Base-by-base conservation (phyloP, 1,140 invertebrate species). In the Drosophila pectinifera region DNA sequence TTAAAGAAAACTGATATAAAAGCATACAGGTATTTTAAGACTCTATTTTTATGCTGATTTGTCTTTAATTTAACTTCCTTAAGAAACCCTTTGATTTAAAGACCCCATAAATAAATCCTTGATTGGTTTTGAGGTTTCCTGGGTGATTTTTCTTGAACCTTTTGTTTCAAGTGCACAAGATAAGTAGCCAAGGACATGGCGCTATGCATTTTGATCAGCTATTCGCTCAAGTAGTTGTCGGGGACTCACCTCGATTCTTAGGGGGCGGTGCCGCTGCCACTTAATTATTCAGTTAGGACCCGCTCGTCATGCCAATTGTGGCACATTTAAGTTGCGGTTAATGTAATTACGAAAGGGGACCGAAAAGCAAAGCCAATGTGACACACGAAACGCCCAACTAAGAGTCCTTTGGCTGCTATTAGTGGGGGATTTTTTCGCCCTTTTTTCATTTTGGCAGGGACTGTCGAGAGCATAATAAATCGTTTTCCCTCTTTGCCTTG, bases 221-320 rank as follows among this genome's bases (percentile, higher is more conserved):
- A 84, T 84, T 77, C 62, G 65, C 51, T 63, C 48, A 58, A 83
- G 64, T 73, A 73, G 77, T 78, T 72, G 43, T 41, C 57, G 31
- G 54, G 46, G 61, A 74, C 57, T 48, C 31, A 64, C 73, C 65
- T 79, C 42, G 24, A 49, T 39, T 62, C 16, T 22, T 42, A 22
- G 22, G 10, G 31, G 65, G 65, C 28, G 45, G 41, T 26, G 24
- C 64, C 65, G 20, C 64, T 51, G 49, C 34, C 89, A 31, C 28
- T 88, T 88, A 88, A 88, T 83, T 88, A 88, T 88, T 88, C 80
- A 88, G 81, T 74, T 79, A 51, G 73, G 55, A 59, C 51, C 58
- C 55, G 58, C 67, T 77, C 67, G 65, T 80, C 68, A 73, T 84
- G 80, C 73, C 73, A 73, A 75, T 73, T 82, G 83, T 65, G 75